Evolutionary conservation across 2,113 vertebrate genomes (phyloP).

Genomic region (Rhizomys pruinosus): DNA sequence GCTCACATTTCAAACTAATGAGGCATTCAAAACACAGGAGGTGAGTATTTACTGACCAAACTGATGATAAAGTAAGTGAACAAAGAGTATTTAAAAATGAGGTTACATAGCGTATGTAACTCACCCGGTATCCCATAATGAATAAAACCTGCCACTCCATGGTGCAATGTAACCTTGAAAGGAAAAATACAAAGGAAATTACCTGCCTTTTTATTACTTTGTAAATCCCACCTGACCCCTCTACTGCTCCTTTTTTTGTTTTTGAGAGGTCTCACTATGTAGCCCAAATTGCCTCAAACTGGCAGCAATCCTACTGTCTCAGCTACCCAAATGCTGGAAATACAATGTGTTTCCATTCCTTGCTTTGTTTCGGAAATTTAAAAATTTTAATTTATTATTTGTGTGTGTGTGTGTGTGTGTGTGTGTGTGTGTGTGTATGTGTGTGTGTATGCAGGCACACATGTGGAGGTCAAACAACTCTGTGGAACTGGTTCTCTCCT

Average conservation of each 20-base stretch:
- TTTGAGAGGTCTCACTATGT: not conserved
- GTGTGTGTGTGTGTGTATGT: not conserved
- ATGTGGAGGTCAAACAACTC: not conserved
- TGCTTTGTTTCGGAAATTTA: not conserved
- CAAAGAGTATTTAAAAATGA: not conserved
- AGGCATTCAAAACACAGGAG: not conserved
- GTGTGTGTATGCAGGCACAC: not conserved
- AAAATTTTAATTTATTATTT: not conserved
- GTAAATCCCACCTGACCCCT: not conserved
- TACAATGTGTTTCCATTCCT: not conserved
- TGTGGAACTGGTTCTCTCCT: not conserved
- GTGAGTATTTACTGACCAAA: not conserved
- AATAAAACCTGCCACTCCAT: conserved; percentile 99
- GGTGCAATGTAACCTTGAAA: conserved; percentile 97
- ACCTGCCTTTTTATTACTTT: conserved; percentile 51
- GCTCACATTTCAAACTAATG: not conserved
- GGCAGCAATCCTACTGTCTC: not conserved
- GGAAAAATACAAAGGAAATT: conserved; percentile 69
- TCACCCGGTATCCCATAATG: conserved; percentile 99
- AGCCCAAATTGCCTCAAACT: not conserved
- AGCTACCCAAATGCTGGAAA: not conserved
- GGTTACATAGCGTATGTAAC: conserved; percentile 71
- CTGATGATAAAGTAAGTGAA: not conserved
- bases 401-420: not conserved
- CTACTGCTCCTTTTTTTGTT: not conserved